These are phyloP conservation scores for Aegithalos caudatus DNA, from an alignment of 2,113 vertebrate species.

Conservation along the genomic window DNA sequence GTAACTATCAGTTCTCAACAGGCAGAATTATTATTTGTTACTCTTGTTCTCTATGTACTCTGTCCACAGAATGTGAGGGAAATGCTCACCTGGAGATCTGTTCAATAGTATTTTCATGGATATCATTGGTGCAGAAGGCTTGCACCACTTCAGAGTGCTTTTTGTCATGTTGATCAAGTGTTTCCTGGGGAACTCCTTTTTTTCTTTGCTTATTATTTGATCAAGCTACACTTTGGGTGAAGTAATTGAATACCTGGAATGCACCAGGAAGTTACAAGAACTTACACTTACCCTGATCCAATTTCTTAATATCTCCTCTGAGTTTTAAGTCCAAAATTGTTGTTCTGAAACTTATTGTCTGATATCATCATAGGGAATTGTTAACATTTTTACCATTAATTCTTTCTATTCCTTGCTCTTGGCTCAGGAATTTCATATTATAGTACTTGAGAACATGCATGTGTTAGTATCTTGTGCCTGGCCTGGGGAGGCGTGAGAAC, in stretches of 20 bases:
- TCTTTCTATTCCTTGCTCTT: background rate
- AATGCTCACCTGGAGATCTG: background rate
- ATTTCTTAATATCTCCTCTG: background rate
- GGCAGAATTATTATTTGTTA: background rate
- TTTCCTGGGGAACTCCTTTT: background rate
- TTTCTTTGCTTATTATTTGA: background rate
- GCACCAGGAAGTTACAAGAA: background rate
- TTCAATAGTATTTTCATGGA: background rate
- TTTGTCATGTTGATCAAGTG: background rate
- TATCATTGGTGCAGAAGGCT: background rate
- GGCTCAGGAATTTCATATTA: background rate
- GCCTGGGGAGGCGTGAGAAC: accelerated
- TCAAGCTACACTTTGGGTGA: background rate
- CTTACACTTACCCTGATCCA: background rate
- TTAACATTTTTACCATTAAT: background rate
- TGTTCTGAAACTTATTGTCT: background rate
- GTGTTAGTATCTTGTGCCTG: accelerated
- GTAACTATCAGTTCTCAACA: background rate
- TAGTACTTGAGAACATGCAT: background rate
- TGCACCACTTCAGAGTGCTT: background rate
- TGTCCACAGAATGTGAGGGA: accelerated
- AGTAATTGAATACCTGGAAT: background rate
- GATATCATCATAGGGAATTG: background rate
- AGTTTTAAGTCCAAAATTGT: background rate
- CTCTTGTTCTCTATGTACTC: background rate